Evolutionary conservation across 2,888 invertebrate species (phyloP), one percentile per base, ranked within the genome.

Genomic region (Chaitophorus viminalis): DNA sequence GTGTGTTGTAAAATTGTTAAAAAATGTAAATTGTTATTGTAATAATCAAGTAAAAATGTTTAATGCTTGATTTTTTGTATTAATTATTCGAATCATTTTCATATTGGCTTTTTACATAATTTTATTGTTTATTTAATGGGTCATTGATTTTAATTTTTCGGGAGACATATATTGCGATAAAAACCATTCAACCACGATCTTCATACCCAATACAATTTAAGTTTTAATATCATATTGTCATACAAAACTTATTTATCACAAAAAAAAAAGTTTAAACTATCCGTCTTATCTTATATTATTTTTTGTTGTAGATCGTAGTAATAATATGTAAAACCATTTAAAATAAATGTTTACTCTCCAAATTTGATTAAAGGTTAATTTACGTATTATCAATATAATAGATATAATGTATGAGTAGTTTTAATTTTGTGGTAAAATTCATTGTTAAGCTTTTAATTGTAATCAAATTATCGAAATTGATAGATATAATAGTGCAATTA

Each of bases 81-180:
- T 54, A 29, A 54, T 60, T 36, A 17, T 14, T 65, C 54, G 33
- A 14, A n/a, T 8, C 33, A 36, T 36, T 74, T 54, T 9, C n/a
- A 72, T 82, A 54, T 33, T 75, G 60, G 75, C 9, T 65, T 76
- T 84, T 84, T 14, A 84, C 36, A 77, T n/a, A 31, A 85, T 11
- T 68, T 68, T 68, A 68, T 77, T 68, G 31, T 46, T 52, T 33
- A 18, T 52, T 31, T 68, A 46, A 84, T 65, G 65, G 76, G 21
- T 52, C 68, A 68, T 85, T 68, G 33, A n/a, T 76, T 85, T 85
- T n/a, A 68, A 85, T 46, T 52, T 52, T 76, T 84, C 6, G 68
- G 46, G 52, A 76, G 33, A 76, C 46, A n/a, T 46, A 68, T 46
- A 46, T 84, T 46, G 46, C 3, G 11, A 46, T 76, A 46, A 85